Evolutionary conservation across 2,113 vertebrate species (phyloP).

Genomic region (Cervus canadensis): DNA sequence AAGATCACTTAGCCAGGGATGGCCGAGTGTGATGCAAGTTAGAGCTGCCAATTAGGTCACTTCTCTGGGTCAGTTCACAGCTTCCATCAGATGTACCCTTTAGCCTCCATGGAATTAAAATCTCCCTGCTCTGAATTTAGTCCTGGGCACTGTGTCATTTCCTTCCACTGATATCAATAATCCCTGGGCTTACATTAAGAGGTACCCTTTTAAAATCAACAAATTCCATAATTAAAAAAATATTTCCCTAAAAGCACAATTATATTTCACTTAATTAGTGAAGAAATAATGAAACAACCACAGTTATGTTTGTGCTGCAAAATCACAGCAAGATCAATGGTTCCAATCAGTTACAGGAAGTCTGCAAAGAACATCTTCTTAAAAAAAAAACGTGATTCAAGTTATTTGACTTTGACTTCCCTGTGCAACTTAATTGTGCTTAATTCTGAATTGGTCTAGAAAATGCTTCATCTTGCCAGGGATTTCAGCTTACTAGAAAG

Average conservation of each 20-base stretch:
- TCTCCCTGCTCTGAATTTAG: too few species aligned
- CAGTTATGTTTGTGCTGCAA: neutral
- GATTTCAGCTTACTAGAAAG: neutral
- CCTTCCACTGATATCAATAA: neutral
- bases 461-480: fast-evolving
- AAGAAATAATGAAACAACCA: constrained; percentile 44
- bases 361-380: neutral
- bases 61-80: neutral
- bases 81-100: too few species aligned
- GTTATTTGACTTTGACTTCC: neutral
- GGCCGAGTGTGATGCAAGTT: fast-evolving
- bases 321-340: constrained; percentile 6
- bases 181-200: neutral
- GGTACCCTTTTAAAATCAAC: constrained; percentile 40
- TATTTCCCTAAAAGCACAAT: neutral
- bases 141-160: neutral
- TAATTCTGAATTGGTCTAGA: neutral
- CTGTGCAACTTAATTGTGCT: neutral
- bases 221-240: neutral
- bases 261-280: constrained; percentile 51
- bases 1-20: neutral
- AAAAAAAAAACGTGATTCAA: neutral
- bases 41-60: fast-evolving
- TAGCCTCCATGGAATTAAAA: neutral
- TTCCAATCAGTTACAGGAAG: neutral